Evolutionary conservation across 2,888 invertebrate genomes (phyloP).

Genomic region (Reticulitermes lucifugus): DNA sequence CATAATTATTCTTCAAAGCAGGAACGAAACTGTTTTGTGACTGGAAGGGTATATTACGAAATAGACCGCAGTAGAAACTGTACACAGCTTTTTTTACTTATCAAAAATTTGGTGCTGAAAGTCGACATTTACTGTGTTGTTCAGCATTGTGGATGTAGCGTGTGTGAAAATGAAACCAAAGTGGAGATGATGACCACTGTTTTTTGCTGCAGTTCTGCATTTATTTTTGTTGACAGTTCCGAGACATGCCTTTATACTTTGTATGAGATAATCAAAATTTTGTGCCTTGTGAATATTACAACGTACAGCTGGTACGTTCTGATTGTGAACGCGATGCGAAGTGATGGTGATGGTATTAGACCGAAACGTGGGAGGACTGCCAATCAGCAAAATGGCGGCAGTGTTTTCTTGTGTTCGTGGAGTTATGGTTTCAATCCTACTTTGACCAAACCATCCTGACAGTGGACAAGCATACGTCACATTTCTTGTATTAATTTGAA

Average conservation of each 20-base stretch:
- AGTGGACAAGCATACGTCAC: background rate
- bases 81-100: no score
- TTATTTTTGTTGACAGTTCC: slow-evolving; percentile 13
- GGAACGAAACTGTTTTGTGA: no score
- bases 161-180: background rate
- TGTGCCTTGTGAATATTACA: slow-evolving; percentile 30
- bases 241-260: background rate
- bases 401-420: background rate
- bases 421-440: slow-evolving; percentile 42
- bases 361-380: slow-evolving; percentile 24
- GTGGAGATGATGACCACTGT: background rate
- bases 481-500: slow-evolving; percentile 31
- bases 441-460: slow-evolving; percentile 46
- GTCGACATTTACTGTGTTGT: no score
- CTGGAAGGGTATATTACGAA: no score
- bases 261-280: background rate
- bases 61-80: no score
- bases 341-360: background rate
- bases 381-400: background rate
- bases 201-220: background rate
- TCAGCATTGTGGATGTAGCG: background rate
- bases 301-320: background rate
- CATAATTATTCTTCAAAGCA: no score
- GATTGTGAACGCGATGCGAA: background rate
- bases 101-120: no score